Conservation (phyloP, 2,113 vertebrate species). For the Cheilinus undulatus region DNA sequence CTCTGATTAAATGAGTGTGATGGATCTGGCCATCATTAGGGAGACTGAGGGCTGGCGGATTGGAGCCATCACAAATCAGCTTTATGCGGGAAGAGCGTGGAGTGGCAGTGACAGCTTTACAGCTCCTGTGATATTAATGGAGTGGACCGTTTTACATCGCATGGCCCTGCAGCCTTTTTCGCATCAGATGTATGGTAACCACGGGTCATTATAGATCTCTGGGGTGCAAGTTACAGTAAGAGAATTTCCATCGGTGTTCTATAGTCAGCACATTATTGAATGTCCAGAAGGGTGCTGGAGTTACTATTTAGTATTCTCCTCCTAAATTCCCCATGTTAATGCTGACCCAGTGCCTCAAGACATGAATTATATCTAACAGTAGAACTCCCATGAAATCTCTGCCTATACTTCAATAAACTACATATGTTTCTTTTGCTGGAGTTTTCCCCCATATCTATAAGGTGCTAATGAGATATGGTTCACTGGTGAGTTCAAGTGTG, state of each 20-base stretch:
- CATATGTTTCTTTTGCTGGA: not conserved
- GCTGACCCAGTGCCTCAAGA: constrained; percentile 34
- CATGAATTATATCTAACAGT: constrained; percentile 23
- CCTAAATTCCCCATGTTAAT: constrained; percentile 25
- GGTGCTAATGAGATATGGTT: constrained; percentile 2
- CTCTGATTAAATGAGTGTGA: constrained; percentile 80
- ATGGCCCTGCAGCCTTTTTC: constrained; percentile 56
- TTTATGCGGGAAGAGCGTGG: constrained; percentile 74
- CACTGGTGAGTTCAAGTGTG: not conserved
- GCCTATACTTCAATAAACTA: not conserved
- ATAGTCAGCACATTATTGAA: constrained; percentile 45
- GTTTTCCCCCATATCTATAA: not conserved
- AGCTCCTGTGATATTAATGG: constrained; percentile 74
- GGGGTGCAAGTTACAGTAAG: constrained; percentile 22
- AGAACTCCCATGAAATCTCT: not conserved
- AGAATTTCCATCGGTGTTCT: constrained; percentile 27
- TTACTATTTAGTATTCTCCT: constrained; percentile 27
- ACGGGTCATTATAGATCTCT: constrained; percentile 56
- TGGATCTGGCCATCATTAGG: constrained; percentile 78
- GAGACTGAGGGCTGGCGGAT: constrained; percentile 69
- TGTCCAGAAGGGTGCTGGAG: not conserved
- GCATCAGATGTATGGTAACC: constrained; percentile 61
- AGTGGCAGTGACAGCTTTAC: constrained; percentile 78
- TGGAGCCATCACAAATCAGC: constrained; percentile 76
- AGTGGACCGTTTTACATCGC: constrained; percentile 66